These are phyloP conservation scores for Helicorthomorpha holstii DNA, from an alignment of 1,140 invertebrate genomes.

Conservation along the genomic window DNA sequence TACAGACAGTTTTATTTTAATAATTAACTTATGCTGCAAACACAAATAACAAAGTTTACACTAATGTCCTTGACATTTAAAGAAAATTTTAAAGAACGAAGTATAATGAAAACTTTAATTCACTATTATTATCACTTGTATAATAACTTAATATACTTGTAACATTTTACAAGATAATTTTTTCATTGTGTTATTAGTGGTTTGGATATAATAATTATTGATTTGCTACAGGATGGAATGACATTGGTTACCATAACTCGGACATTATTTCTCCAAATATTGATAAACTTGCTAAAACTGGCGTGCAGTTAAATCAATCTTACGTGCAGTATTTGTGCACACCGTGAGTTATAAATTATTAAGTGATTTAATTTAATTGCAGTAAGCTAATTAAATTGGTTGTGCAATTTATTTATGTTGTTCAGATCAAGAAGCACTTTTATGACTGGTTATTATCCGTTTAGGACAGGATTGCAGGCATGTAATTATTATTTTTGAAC, in stretches of 20 bases:
- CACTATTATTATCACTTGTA: no score
- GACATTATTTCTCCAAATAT: conserved; percentile 73
- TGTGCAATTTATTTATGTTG: not conserved
- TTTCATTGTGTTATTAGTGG: no score
- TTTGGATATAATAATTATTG: no score
- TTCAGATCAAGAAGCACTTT: not conserved
- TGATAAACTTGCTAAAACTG: conserved; percentile 58
- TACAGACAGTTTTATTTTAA: no score
- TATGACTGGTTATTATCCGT: not conserved
- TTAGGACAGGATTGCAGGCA: not conserved
- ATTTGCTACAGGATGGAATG: conserved; percentile 76
- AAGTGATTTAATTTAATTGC: no score
- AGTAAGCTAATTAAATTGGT: not conserved
- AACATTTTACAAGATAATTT: no score
- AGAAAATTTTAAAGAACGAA: not conserved
- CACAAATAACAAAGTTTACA: no score
- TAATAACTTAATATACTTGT: no score
- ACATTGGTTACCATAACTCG: conserved; percentile 67
- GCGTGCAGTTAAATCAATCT: conserved; percentile 58
- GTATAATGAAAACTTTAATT: not conserved
- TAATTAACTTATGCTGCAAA: no score
- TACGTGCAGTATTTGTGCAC: conserved; percentile 60
- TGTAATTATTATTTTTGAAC: no score
- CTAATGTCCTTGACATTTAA: not conserved
- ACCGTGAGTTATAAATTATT: conserved; percentile 35